These are phyloP conservation scores for Scaptomyza hsui DNA, from an alignment of 1,140 invertebrate genomes.

Conservation along the genomic window DNA sequence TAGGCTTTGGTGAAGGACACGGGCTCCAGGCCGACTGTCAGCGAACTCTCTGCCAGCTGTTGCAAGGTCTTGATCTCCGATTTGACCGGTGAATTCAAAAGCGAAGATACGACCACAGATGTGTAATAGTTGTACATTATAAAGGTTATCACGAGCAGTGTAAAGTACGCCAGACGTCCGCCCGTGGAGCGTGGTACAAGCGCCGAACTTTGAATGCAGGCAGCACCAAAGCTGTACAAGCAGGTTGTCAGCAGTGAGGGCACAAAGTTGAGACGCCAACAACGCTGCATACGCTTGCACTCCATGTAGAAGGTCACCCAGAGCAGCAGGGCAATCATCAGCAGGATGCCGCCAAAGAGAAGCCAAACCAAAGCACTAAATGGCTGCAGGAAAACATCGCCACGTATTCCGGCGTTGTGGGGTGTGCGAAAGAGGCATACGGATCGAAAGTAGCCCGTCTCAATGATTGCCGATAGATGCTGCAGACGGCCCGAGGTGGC, in stretches of 20 bases:
- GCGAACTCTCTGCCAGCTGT: slow-evolving; percentile 73
- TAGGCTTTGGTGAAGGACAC: slow-evolving; percentile 68
- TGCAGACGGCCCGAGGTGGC: slow-evolving; percentile 55
- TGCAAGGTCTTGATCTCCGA: slow-evolving; percentile 69
- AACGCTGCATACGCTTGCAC: slow-evolving; percentile 34
- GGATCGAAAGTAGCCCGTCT: slow-evolving; percentile 63
- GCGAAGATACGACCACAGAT: slow-evolving; percentile 73
- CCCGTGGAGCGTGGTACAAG: slow-evolving; percentile 66
- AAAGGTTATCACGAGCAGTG: slow-evolving; percentile 68
- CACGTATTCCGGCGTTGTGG: slow-evolving; percentile 63
- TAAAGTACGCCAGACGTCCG: slow-evolving; percentile 66
- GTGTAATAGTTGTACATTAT: slow-evolving; percentile 83
- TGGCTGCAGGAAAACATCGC: slow-evolving; percentile 71
- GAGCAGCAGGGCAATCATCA: slow-evolving; percentile 51
- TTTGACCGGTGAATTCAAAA: slow-evolving; percentile 75
- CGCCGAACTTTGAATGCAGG: slow-evolving; percentile 71
- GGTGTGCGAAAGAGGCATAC: slow-evolving; percentile 79
- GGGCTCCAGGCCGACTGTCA: slow-evolving; percentile 69
- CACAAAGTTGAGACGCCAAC: slow-evolving; percentile 45
- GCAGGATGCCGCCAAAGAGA: slow-evolving; percentile 53
- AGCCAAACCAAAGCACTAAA: slow-evolving; percentile 69
- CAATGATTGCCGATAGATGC: slow-evolving; percentile 55
- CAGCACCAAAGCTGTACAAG: slow-evolving; percentile 70
- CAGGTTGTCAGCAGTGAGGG: slow-evolving; percentile 66
- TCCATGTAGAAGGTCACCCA: slow-evolving; percentile 71